Conservation (phyloP, 1,140 invertebrate genomes). For the Alviniconcha marisindica region DNA sequence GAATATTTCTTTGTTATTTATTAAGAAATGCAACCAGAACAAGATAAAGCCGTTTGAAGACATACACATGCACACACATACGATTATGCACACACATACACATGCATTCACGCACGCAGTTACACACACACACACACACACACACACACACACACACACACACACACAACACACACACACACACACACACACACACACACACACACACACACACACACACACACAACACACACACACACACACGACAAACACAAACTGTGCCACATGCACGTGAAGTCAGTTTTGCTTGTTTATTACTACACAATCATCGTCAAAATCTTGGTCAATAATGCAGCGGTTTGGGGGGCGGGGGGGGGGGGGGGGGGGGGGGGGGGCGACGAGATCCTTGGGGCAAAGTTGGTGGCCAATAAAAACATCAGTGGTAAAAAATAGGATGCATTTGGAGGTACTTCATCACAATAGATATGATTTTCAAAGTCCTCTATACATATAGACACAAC, state of each 20-base stretch:
- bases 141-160: background rate
- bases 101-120: background rate
- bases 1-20: no score
- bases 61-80: background rate
- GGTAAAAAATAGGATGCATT: slow-evolving; percentile 22
- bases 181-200: background rate
- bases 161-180: background rate
- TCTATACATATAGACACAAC: slow-evolving; percentile 7
- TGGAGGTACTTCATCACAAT: slow-evolving; percentile 4
- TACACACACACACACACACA: background rate
- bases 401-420: background rate
- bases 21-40: no score
- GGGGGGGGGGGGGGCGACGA: no score
- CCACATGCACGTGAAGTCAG: no score
- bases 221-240: background rate
- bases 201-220: background rate
- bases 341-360: no score
- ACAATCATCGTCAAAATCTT: no score
- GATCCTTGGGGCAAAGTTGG: no score
- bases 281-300: no score
- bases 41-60: no score
- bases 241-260: no score
- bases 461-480: background rate
- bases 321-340: no score
- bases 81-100: background rate